Evolutionary conservation across 2,797 vertebrate species (phyloP).

Genomic region (Danio albolineatus): DNA sequence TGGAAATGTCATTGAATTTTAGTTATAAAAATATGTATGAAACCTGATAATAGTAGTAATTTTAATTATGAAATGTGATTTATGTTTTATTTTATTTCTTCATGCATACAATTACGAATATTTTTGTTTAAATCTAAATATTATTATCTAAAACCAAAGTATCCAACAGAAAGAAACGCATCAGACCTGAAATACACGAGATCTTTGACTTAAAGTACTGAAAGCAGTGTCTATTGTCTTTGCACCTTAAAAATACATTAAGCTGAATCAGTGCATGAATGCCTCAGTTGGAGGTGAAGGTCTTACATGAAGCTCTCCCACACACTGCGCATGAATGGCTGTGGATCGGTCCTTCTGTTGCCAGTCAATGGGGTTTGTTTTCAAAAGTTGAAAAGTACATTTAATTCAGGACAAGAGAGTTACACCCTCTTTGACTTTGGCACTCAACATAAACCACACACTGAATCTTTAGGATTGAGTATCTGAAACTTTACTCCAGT

Average conservation of each 20-base stretch:
- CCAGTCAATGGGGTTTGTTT: slow-evolving; percentile 16
- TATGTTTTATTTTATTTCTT: no score
- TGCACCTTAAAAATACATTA: slow-evolving; percentile 25
- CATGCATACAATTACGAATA: no score
- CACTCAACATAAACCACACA: not conserved
- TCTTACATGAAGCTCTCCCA: slow-evolving; percentile 5
- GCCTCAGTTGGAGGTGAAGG: slow-evolving; percentile 2
- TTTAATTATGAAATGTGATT: no score
- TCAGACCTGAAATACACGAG: not conserved
- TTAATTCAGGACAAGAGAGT: slow-evolving; percentile 25
- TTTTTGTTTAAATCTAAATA: no score
- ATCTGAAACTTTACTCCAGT: not conserved
- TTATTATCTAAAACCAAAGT: no score
- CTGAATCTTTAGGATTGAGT: no score
- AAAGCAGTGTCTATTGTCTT: not conserved
- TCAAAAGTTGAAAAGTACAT: slow-evolving; percentile 1
- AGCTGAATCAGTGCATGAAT: not conserved
- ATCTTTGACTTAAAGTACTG: not conserved
- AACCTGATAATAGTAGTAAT: no score
- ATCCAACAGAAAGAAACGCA: not conserved
- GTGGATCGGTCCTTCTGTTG: slow-evolving; percentile 6
- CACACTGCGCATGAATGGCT: not conserved
- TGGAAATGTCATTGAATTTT: no score
- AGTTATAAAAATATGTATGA: no score
- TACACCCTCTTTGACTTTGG: slow-evolving; percentile 3